Base-by-base conservation (phyloP, 2,888 invertebrate genomes). In the Zygaena filipendulae region DNA sequence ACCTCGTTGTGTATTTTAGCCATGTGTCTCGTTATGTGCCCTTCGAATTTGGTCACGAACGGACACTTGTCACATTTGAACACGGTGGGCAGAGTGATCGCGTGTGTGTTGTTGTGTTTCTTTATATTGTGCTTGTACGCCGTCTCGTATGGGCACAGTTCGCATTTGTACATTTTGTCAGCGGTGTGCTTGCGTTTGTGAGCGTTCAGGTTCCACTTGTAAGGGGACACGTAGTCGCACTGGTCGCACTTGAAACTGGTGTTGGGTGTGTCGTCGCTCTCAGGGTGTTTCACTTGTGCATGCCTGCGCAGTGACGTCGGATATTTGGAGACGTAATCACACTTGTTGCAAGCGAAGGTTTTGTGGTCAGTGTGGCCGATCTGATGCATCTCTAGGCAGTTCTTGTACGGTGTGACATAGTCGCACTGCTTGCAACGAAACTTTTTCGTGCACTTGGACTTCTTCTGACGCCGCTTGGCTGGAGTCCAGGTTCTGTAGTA, bases 1-100 rank as follows among this genome's bases (percentile, higher is more conserved):
- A 63, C 45, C 19, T 60, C 61, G 8, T 63, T 60, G 25, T 70
- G 70, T 25, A 66, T 59, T 34, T 63, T 60, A 0, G 64, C 59
- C 5, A 70, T 33, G 42, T 70, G 70, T 10, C 68, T 52, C 0
- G 51, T 47, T 1, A 70, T 66, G 30, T 66, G 66, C 0, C 70
- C 70, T 33, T 68, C 61, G 13, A 48, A 61, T 24, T 55, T 58
- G 0, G 69, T 67, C 0, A 49, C 45, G 24, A 66, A 70, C 0
- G 62, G 54, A 11, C 70, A 69, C 20, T 68, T 62, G 19, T 69
- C 67, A 18, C 70, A 70, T 20, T 55, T 51, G 18, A 39, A 47
- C 9, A 38, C 35, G 1, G 35, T 27, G 6, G 34, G 33, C 2
- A 27, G 6, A 2, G 30, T 10, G 19, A 46, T 43, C 0, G 44